phyloP scores from a whole-genome alignment of 2,888 invertebrate genomes.

The Augiades crinisus region DNA sequence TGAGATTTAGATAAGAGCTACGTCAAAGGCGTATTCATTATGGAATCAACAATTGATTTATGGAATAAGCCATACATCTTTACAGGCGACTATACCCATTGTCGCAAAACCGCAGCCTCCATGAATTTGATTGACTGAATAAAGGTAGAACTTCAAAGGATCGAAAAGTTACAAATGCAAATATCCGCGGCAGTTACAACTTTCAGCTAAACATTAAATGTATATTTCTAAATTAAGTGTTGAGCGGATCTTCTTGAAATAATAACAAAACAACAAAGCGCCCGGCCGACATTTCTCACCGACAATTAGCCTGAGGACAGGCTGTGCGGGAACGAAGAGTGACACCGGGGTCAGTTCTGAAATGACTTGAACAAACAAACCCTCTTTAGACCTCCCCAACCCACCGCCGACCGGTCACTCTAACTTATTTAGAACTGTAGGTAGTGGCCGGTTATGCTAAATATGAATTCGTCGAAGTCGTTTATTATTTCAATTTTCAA shows the following conservation, averaged over 20 bases:
- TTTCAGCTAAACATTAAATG: conserved; percentile 5
- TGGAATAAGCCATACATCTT: conserved; percentile 17
- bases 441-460: background rate
- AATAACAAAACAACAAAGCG: conserved; percentile 24
- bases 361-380: conserved; percentile 52
- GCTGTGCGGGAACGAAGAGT: conserved; percentile 47
- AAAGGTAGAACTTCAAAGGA: conserved; percentile 16
- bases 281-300: conserved; percentile 30
- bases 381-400: conserved; percentile 34
- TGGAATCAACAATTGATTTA: conserved; percentile 23
- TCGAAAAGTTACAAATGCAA: conserved; percentile 18
- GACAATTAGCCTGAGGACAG: conserved; percentile 47
- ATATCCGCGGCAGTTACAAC: conserved; percentile 4
- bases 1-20: conserved; percentile 22
- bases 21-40: conserved; percentile 24
- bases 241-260: conserved; percentile 3
- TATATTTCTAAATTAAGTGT: conserved; percentile 19
- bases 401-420: conserved; percentile 12
- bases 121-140: conserved; percentile 18
- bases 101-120: conserved; percentile 13
- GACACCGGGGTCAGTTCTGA: conserved; percentile 37
- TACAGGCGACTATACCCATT: conserved; percentile 3
- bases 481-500: background rate
- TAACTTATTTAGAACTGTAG: conserved; percentile 3
- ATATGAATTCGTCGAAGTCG: background rate